Conservation (phyloP, 2,113 vertebrate genomes). For the Tragelaphus strepsiceros region DNA sequence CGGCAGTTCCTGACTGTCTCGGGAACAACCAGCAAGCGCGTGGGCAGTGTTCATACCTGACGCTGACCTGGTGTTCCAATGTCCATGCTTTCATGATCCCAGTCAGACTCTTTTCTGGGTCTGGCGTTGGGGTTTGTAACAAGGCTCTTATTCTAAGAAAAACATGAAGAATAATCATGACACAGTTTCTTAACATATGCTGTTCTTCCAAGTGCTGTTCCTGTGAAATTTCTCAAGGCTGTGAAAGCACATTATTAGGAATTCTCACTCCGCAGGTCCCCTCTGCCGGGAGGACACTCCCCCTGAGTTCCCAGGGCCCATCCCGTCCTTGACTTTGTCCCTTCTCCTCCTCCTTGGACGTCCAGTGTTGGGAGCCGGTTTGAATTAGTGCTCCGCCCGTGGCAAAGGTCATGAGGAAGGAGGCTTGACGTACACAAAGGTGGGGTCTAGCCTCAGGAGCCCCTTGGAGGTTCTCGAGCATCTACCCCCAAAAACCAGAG, state of each 20-base stretch:
- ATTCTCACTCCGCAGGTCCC: background rate
- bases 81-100: background rate
- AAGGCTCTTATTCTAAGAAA: background rate
- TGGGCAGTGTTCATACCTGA: background rate
- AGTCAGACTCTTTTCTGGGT: background rate
- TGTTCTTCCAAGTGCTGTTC: background rate
- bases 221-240: background rate
- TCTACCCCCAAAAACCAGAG: too few species aligned
- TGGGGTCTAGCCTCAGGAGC: too few species aligned
- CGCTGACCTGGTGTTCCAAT: rapidly evolving
- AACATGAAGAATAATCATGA: background rate
- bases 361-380: too few species aligned
- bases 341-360: background rate
- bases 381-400: too few species aligned
- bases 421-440: too few species aligned
- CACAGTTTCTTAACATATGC: background rate
- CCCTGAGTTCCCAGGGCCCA: background rate
- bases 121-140: background rate
- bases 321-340: background rate
- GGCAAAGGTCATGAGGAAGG: too few species aligned
- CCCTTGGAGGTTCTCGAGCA: too few species aligned
- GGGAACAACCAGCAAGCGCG: background rate
- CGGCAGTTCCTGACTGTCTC: background rate
- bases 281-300: background rate
- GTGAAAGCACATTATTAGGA: background rate